These are phyloP conservation scores for Cataglyphis rosenhaueri DNA, from an alignment of 2,888 invertebrate genomes.

Conservation along the genomic window DNA sequence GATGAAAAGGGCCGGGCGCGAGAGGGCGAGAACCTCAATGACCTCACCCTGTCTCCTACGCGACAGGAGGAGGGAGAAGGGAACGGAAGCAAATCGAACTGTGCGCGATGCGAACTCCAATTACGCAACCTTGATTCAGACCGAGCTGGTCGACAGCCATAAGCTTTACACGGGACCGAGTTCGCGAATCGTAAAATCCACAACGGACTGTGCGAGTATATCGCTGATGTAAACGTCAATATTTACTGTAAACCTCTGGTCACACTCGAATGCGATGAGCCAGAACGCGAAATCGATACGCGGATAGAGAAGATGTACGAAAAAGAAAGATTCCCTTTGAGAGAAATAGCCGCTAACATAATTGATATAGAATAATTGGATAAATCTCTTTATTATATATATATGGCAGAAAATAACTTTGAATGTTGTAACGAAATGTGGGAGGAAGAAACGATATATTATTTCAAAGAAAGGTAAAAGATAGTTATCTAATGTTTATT, in stretches of 20 bases:
- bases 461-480: not conserved
- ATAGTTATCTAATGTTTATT: not conserved
- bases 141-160: constrained; percentile 28
- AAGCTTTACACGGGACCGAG: constrained; percentile 35
- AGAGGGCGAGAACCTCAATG: constrained; percentile 17
- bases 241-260: constrained; percentile 57
- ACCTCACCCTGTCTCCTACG: not conserved
- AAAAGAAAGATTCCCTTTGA: not conserved
- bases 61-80: not conserved
- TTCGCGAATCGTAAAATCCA: constrained; percentile 57
- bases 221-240: constrained; percentile 60
- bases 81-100: constrained; percentile 55
- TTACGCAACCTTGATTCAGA: constrained; percentile 56
- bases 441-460: not conserved
- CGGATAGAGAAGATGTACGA: constrained; percentile 19
- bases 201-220: constrained; percentile 37
- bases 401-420: not conserved
- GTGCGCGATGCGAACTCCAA: constrained; percentile 53
- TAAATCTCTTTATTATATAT: constrained; percentile 21
- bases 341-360: not conserved
- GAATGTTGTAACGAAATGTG: not conserved
- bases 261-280: constrained; percentile 44
- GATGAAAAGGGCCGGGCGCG: constrained; percentile 35
- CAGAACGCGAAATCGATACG: constrained; percentile 41
- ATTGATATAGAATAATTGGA: not conserved